These are phyloP conservation scores for Thalassarche chlororhynchos DNA, from an alignment of 2,113 vertebrate genomes.

Conservation along the genomic window DNA sequence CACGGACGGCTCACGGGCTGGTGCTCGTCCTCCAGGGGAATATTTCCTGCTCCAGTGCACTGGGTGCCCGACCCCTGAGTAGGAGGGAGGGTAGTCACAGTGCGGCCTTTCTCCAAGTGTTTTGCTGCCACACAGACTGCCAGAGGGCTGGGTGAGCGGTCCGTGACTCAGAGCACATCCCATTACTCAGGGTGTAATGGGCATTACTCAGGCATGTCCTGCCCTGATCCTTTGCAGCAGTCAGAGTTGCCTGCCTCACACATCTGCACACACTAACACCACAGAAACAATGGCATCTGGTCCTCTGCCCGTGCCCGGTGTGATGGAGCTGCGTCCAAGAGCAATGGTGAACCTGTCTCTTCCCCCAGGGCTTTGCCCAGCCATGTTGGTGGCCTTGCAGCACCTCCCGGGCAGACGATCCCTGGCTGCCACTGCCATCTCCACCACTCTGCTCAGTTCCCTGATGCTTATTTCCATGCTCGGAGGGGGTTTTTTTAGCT, in stretches of 20 bases:
- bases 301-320: not conserved
- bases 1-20: not conserved
- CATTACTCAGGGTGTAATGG: accelerated
- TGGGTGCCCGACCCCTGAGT: accelerated
- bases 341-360: accelerated
- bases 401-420: accelerated
- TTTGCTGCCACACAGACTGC: not conserved
- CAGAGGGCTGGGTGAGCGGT: not conserved
- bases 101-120: not conserved
- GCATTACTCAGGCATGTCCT: too few species aligned
- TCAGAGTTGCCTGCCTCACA: not conserved
- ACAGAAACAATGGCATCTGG: not conserved
- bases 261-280: accelerated
- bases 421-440: not conserved
- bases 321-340: not conserved
- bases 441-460: not conserved
- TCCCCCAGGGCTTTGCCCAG: not conserved
- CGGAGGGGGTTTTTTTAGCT: not conserved
- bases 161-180: not conserved
- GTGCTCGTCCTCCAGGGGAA: not conserved
- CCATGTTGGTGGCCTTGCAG: accelerated
- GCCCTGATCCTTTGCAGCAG: not conserved
- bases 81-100: too few species aligned
- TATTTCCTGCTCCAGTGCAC: not conserved
- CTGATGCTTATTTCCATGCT: not conserved